Base-by-base conservation (phyloP, 2,113 vertebrate species). In the Dicentrarchus labrax region DNA sequence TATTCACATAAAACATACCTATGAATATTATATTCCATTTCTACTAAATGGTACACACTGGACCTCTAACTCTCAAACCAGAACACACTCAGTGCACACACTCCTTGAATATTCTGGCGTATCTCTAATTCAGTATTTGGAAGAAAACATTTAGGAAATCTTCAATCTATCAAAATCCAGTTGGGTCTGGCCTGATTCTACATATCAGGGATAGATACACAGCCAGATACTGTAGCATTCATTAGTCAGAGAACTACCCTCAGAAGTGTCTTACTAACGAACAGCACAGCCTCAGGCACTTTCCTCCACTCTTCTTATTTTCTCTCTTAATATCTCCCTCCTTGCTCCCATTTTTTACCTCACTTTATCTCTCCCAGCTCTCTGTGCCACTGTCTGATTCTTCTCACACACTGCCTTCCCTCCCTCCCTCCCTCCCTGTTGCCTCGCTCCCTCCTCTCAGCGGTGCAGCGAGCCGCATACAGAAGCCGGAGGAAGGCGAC, bases 401-500 rank as follows among this genome's bases (percentile, higher is more conserved):
- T 10, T 19, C 61, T 65, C 13, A 9, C 56, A 45, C 30, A 4
- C 8, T 48, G 2, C 71, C 48, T 8, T 51, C 51, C 8, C 8
- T 15, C 51, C 41, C 30, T 61, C 43, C 41, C 22, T 48, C 24
- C 39, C 15, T 10, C 36, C 2, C 43, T n/a, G n/a, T n/a, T n/a
- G n/a, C 45, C 5, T 60, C 36, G 2, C 17, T 64, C 48, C 0
- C 1, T 4, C 11, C 39, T 17, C 22, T 11, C 72, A 6, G 59
- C 38, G 12, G 51, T 61, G 59, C 48, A 11, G 45, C 5, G 24
- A 62, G 71, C 60, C 21, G 38, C 38, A 22, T 54, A 72, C 73
- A 73, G 72, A 57, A 78, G 56, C 54, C 59, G 22, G 47, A 64
- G 50, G 64, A 51, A 72, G 54, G 36, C 9, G 24, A 50, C 65